Evolutionary conservation across 2,888 invertebrate species (phyloP), one percentile per base, ranked within the genome.

Genomic region (Cepaea hortensis): DNA sequence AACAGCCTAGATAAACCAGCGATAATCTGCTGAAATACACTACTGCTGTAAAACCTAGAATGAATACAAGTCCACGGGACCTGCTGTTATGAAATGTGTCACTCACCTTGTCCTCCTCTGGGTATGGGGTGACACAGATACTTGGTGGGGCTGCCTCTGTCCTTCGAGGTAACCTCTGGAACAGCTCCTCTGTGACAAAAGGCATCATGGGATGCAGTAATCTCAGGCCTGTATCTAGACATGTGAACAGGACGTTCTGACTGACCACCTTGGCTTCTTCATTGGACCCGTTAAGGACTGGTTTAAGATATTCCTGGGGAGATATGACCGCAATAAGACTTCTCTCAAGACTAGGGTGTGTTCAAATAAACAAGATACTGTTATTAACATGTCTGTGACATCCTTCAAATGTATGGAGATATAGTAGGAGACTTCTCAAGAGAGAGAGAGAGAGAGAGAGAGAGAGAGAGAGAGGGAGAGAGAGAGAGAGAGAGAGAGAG

Each of bases 141-240:
- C 98, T 98, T 0, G 97, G 96, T 48, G 95, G 94, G 3, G 80
- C 81, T 18, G 92, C 95, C 20, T 92, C 91, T 20, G 90, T 88
- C 81, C 95, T 92, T 77, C 94, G 90, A 0, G 98, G 98, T 90
- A 99, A 95, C 73, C 98, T 96, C 95, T 98, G 98, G 95, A 96
- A 99, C 90, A 99, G 95, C 95, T 99, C 99, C 95, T 99, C 98
- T 0, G 97, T 97, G 89, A 99, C 96, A 94, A 97, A 98, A 0
- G 99, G 99, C 99, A 99, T 99, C 94, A 99, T 97, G 0, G 99
- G 99, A 89, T 97, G 97, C 23, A 99, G 95, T 86, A 98, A 95
- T 88, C 97, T 96, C 65, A 99, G 96, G 0, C 97, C 98, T 7
- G 96, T 95, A 93, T 99, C 98, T 81, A 99, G 95, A 70, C 97